phyloP scores from a whole-genome alignment of 2,113 vertebrate species.

The Formicarius rufipectus region DNA sequence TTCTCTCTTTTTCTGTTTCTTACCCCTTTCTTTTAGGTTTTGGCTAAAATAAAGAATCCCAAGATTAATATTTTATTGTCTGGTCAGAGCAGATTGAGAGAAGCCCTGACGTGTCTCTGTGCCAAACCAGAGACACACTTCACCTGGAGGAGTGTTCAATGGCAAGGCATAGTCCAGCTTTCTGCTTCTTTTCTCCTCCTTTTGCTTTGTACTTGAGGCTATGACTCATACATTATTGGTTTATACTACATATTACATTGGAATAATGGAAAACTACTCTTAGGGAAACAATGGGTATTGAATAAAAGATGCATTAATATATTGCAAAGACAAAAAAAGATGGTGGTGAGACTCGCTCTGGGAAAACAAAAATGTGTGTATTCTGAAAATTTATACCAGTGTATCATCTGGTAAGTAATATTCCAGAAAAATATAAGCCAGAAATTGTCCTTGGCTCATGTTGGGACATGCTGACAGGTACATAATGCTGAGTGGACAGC shows the following conservation, averaged over 20 bases:
- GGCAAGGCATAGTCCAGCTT: not conserved
- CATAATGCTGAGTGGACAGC: not conserved
- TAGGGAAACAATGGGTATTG: not conserved
- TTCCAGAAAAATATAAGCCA: not conserved
- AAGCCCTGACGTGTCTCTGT: not conserved
- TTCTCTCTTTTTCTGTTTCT: not conserved
- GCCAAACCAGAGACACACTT: not conserved
- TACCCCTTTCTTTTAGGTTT: not conserved
- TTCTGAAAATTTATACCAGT: not conserved
- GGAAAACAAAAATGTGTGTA: not conserved
- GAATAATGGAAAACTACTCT: not conserved
- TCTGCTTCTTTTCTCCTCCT: not conserved
- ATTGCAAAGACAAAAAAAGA: not conserved
- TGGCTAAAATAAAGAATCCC: not conserved
- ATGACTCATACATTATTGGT: not conserved
- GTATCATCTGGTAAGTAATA: not conserved
- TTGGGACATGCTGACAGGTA: not conserved
- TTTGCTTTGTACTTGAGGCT: not conserved
- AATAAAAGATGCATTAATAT: not conserved
- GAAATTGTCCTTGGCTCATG: not conserved
- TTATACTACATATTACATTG: not conserved
- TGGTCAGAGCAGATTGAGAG: not conserved
- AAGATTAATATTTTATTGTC: not conserved
- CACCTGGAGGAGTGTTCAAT: not conserved
- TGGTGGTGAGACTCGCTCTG: not conserved